A percentile compares a stretch with the other conserved stretches of the same genome.
Evolutionary conservation across 1,140 invertebrate genomes (phyloP).

Genomic region (Dreissena rostriformis): DNA sequence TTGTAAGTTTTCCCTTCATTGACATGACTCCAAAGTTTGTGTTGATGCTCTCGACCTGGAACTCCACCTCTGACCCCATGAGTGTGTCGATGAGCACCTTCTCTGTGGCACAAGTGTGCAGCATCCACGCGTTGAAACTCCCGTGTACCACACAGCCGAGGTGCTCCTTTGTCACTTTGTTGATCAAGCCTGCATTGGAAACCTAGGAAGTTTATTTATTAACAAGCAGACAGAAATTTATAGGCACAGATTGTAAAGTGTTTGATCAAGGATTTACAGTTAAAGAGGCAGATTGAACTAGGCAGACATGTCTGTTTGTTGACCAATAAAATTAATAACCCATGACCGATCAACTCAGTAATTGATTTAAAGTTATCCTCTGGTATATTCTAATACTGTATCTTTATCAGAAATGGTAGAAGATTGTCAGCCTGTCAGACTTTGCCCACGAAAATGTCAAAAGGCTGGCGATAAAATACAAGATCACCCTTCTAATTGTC

Average conservation of each 20-base stretch:
- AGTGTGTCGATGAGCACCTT: constrained; percentile 15
- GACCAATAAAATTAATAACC: background rate
- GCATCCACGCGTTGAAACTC: constrained; percentile 72
- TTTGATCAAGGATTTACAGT: background rate
- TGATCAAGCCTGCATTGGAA: constrained; percentile 50
- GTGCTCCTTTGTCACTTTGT: constrained; percentile 70
- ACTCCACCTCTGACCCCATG: constrained; percentile 58
- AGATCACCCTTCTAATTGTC: too few relatives aligned
- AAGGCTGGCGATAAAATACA: too few relatives aligned
- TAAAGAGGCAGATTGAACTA: background rate
- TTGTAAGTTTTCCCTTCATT: constrained; percentile 61
- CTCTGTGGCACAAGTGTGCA: background rate
- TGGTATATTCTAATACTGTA: too few relatives aligned
- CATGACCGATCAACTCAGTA: background rate
- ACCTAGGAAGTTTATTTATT: background rate
- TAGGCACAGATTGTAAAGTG: background rate
- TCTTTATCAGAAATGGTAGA: too few relatives aligned
- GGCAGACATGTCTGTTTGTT: background rate
- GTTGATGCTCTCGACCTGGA: constrained; percentile 58
- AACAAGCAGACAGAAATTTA: background rate
- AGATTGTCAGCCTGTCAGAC: too few relatives aligned
- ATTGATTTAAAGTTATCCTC: background rate
- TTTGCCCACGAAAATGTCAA: too few relatives aligned
- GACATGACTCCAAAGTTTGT: constrained; percentile 62
- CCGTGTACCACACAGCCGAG: constrained; percentile 71